Conservation (phyloP, 2,797 vertebrate genomes). For the Rhodeus uyekii region DNA sequence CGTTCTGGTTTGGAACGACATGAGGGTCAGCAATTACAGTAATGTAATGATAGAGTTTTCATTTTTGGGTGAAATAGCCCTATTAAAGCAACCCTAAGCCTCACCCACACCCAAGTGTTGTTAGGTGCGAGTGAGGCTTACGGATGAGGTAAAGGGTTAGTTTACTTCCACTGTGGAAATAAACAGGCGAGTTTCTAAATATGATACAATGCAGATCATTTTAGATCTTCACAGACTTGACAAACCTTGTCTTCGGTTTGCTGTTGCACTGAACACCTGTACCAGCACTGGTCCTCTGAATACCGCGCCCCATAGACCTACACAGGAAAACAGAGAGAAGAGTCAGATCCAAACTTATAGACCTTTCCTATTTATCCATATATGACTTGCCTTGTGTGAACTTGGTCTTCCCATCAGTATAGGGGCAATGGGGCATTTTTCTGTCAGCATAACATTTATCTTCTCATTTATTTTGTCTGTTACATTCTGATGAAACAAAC, state of each 20-base stretch:
- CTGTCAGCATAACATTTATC: constrained; percentile 47
- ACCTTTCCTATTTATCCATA: background rate
- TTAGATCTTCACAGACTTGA: background rate
- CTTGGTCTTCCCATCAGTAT: constrained; percentile 52
- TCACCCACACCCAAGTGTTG: too few relatives aligned
- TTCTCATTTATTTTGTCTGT: constrained; percentile 52
- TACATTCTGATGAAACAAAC: constrained; percentile 52
- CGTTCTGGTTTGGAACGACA: too few relatives aligned
- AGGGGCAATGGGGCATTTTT: constrained; percentile 51
- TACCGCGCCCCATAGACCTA: constrained; percentile 80
- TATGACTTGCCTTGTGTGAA: constrained; percentile 53
- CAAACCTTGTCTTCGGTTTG: constrained; percentile 71
- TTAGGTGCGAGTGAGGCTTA: too few relatives aligned
- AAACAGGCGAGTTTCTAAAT: background rate
- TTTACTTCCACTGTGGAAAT: too few relatives aligned
- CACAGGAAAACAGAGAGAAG: constrained; percentile 1
- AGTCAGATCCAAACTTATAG: background rate
- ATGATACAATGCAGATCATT: background rate
- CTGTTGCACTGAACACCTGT: constrained; percentile 78
- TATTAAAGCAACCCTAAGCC: background rate
- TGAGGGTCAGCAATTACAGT: too few relatives aligned
- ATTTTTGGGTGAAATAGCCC: too few relatives aligned
- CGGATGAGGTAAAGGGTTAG: too few relatives aligned
- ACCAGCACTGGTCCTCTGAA: constrained; percentile 81
- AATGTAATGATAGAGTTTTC: too few relatives aligned